Percentiles rank a stretch among this genome's conserved stretches.
These are phyloP conservation scores for Melanotus villosus DNA, from an alignment of 2,888 invertebrate genomes.

Conservation along the genomic window DNA sequence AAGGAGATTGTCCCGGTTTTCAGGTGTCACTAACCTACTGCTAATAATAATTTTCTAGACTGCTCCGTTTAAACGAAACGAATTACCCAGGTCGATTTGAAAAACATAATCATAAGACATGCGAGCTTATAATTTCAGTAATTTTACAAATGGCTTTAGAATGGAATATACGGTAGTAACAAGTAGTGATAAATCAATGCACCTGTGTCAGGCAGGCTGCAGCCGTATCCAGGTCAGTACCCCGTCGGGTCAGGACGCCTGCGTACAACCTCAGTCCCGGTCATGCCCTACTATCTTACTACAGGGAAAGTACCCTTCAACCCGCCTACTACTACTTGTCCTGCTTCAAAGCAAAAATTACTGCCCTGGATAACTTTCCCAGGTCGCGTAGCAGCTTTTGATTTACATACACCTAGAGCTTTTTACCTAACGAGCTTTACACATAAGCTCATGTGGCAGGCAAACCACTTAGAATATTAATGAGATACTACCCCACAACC, in stretches of 20 bases:
- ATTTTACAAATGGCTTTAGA: constrained; percentile 33
- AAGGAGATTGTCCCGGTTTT: constrained; percentile 35
- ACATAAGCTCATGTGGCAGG: constrained; percentile 33
- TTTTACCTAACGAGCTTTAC: constrained; percentile 38
- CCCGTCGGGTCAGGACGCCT: constrained; percentile 64
- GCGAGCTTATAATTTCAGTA: constrained; percentile 29
- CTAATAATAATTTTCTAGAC: constrained; percentile 13
- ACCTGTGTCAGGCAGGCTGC: constrained; percentile 62
- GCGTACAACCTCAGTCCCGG: constrained; percentile 55
- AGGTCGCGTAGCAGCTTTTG: constrained; percentile 46
- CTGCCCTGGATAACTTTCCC: constrained; percentile 49
- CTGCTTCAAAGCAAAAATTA: constrained; percentile 50
- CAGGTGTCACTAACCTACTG: constrained; percentile 32
- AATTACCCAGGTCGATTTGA: constrained; percentile 8
- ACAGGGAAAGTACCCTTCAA: constrained; percentile 51
- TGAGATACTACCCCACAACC: constrained; percentile 7
- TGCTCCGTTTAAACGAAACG: constrained; percentile 14
- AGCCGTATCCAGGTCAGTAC: constrained; percentile 65
- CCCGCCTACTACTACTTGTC: constrained; percentile 49
- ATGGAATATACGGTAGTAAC: constrained; percentile 47
- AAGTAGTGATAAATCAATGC: constrained; percentile 65
- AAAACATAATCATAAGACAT: constrained; percentile 27
- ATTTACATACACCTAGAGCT: constrained; percentile 40
- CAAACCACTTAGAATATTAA: constrained; percentile 24
- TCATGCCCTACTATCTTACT: constrained; percentile 55